These are phyloP conservation scores for Xerus rutilus DNA, from an alignment of 2,797 vertebrate species.

Conservation along the genomic window DNA sequence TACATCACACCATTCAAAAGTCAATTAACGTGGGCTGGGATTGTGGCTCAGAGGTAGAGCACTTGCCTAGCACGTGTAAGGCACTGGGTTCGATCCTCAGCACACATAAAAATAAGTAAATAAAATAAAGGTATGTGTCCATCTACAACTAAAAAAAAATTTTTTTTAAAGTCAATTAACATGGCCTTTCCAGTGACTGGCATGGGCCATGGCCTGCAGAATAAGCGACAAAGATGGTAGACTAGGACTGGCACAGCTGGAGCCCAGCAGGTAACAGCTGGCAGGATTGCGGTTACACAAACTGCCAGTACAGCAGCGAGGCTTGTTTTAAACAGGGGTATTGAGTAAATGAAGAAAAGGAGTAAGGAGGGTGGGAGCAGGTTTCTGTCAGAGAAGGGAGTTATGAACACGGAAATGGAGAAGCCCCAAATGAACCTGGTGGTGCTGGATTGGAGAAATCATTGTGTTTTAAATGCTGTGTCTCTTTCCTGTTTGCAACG, in stretches of 20 bases:
- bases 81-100: too few relatives aligned
- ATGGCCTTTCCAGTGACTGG: not conserved
- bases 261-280: not conserved
- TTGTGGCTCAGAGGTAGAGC: too few relatives aligned
- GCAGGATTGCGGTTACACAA: too few relatives aligned
- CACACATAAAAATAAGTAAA: too few relatives aligned
- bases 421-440: not conserved
- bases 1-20: constrained; percentile 40
- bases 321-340: not conserved
- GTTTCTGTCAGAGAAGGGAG: not conserved
- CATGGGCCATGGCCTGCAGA: not conserved
- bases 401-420: not conserved
- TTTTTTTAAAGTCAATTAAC: constrained; percentile 40
- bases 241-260: not conserved
- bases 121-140: too few relatives aligned
- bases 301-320: not conserved
- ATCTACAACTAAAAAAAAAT: too few relatives aligned
- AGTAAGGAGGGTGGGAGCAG: not conserved
- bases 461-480: not conserved
- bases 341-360: not conserved
- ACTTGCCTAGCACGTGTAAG: too few relatives aligned
- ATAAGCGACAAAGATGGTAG: not conserved
- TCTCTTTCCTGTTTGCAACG: constrained; percentile 7
- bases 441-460: not conserved
- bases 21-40: constrained; percentile 2